These are phyloP conservation scores for Cotesia chilonis DNA, from an alignment of 1,140 invertebrate species.

Conservation along the genomic window DNA sequence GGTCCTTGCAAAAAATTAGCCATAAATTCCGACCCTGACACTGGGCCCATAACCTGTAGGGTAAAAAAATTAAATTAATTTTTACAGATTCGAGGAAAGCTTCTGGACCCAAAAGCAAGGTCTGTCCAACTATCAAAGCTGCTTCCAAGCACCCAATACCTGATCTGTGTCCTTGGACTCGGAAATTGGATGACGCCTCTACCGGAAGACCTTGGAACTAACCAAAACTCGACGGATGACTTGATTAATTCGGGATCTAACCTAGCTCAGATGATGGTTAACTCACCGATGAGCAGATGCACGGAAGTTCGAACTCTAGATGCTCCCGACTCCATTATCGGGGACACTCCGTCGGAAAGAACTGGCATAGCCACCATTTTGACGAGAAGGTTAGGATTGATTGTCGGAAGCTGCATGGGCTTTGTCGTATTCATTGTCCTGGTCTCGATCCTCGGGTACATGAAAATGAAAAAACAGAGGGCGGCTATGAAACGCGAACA, in stretches of 20 bases:
- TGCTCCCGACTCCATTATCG: slow-evolving; percentile 72
- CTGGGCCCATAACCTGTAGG: not conserved
- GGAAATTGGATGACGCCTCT: slow-evolving; percentile 71
- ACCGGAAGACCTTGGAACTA: slow-evolving; percentile 55
- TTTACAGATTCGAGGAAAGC: slow-evolving; percentile 75
- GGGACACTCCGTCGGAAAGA: slow-evolving; percentile 71
- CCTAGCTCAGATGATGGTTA: slow-evolving; percentile 71
- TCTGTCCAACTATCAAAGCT: slow-evolving; percentile 78
- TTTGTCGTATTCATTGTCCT: slow-evolving; percentile 85
- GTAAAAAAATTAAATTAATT: not conserved
- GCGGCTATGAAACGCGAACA: slow-evolving; percentile 76
- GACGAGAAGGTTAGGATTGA: slow-evolving; percentile 80
- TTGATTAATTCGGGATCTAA: slow-evolving; percentile 60
- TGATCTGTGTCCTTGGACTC: slow-evolving; percentile 86
- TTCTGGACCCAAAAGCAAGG: slow-evolving; percentile 75
- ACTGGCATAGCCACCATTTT: slow-evolving; percentile 72
- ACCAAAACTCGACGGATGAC: slow-evolving; percentile 66
- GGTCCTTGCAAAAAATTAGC: too few species aligned
- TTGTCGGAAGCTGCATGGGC: slow-evolving; percentile 85
- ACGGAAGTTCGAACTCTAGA: slow-evolving; percentile 80
- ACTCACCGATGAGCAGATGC: slow-evolving; percentile 78
- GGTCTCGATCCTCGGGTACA: slow-evolving; percentile 82
- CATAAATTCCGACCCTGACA: too few species aligned
- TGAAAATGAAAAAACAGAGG: slow-evolving; percentile 85
- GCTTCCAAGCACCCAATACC: slow-evolving; percentile 80